These are phyloP conservation scores for Cassiopea xamachana DNA, from an alignment of 30 jellyfish, hydroid and myxozoan genomes.

Conservation along the genomic window DNA sequence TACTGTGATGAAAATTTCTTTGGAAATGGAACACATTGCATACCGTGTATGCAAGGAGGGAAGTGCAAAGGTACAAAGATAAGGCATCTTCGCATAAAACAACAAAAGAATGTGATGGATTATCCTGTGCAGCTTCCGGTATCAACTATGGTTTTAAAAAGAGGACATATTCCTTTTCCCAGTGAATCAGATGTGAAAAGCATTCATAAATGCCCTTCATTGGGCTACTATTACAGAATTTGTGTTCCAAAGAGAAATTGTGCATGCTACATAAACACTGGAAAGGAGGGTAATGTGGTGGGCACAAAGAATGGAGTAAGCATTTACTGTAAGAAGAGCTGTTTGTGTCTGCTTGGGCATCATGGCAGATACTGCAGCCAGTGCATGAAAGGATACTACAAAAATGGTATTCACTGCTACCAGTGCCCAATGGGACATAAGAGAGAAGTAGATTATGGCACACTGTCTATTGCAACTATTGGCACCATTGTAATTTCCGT, in stretches of 20 bases:
- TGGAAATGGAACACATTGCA: conserved; percentile 51
- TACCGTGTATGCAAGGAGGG: conserved; percentile 39
- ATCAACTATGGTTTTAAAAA: conserved; percentile 27
- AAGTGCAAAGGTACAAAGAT: conserved; percentile 33
- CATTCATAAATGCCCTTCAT: conserved; percentile 35
- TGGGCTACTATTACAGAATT: not conserved
- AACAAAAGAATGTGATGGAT: not conserved
- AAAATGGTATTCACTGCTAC: conserved; percentile 50
- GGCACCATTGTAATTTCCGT: not conserved
- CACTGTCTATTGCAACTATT: conserved; percentile 2
- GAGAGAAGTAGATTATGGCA: not conserved
- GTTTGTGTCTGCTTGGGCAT: conserved; percentile 64
- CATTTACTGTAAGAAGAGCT: conserved; percentile 24
- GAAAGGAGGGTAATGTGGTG: not conserved
- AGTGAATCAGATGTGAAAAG: conserved; percentile 11
- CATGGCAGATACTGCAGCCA: conserved; percentile 70
- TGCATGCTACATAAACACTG: not conserved
- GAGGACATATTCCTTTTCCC: conserved; percentile 62
- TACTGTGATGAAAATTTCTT: conserved; percentile 51
- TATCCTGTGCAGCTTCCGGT: not conserved
- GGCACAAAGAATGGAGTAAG: not conserved
- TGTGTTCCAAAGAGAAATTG: conserved; percentile 48
- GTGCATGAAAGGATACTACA: conserved; percentile 44
- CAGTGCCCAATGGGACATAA: conserved; percentile 37
- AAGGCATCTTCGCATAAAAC: not conserved